Conservation (phyloP, 2,113 vertebrate species). For the Siniperca knerii region DNA sequence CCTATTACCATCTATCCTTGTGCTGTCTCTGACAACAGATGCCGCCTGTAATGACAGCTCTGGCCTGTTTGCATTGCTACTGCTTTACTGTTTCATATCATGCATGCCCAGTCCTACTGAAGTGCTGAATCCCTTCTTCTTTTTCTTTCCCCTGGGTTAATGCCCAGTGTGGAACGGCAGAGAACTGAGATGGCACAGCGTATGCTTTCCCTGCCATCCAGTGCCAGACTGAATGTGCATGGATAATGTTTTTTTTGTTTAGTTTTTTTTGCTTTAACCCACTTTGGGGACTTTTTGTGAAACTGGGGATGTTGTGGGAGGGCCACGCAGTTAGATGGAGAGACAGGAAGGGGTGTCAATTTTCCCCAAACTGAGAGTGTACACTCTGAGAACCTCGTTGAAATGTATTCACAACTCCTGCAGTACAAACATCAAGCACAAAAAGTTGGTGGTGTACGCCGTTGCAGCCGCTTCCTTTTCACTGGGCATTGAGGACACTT, state of each 20-base stretch:
- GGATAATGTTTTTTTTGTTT: not conserved
- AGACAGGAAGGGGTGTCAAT: not conserved
- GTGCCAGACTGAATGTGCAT: constrained; percentile 21
- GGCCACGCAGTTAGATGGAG: not conserved
- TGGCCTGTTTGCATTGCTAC: not conserved
- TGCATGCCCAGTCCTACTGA: constrained; percentile 8
- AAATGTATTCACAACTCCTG: constrained; percentile 18
- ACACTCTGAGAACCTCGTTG: constrained; percentile 8
- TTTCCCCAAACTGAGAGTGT: constrained; percentile 1
- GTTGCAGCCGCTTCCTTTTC: not conserved
- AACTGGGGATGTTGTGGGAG: not conserved
- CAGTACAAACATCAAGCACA: constrained; percentile 1
- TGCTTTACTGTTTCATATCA: constrained; percentile 11
- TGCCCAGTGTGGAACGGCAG: constrained; percentile 1
- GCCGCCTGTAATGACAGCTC: not conserved
- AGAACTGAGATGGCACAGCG: constrained; percentile 30
- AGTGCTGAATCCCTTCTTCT: not conserved
- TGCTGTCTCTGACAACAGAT: constrained; percentile 1
- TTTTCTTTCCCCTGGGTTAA: not conserved
- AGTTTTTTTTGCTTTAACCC: constrained; percentile 1
- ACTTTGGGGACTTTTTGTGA: constrained; percentile 31
- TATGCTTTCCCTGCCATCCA: not conserved
- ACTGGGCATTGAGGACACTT: constrained; percentile 26
- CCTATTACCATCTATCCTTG: not conserved
- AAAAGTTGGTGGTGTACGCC: not conserved